These are phyloP conservation scores for Neodiprion fabricii DNA, from an alignment of 1,140 invertebrate genomes.

Conservation along the genomic window DNA sequence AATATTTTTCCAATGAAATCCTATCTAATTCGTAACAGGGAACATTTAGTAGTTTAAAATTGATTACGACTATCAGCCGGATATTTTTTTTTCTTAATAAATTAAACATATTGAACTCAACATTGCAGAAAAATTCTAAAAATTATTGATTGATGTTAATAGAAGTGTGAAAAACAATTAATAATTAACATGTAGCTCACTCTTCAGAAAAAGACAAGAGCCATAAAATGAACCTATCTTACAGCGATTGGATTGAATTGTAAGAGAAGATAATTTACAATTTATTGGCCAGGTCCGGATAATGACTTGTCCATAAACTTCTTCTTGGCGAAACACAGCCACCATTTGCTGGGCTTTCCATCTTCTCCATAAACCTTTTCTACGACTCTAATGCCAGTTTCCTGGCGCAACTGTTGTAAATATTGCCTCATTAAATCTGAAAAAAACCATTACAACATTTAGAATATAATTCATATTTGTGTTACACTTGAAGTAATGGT, in stretches of 20 bases:
- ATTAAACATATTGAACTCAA: no score
- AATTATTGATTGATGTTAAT: no score
- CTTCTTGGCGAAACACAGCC: constrained; percentile 98
- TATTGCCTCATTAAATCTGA: constrained; percentile 92
- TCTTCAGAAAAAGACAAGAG: no score
- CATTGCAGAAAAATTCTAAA: no score
- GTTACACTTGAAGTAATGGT: background rate
- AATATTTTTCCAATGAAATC: no score
- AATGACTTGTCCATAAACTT: constrained; percentile 99
- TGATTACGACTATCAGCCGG: no score
- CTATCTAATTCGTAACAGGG: no score
- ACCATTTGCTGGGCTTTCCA: constrained; percentile 98
- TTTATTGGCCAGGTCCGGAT: constrained; percentile 78
- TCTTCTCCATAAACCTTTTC: constrained; percentile 83
- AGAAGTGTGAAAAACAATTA: no score
- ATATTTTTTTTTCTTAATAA: no score
- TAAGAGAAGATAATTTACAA: background rate
- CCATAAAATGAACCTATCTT: no score
- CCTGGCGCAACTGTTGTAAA: constrained; percentile 93
- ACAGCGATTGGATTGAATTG: background rate
- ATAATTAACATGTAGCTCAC: no score
- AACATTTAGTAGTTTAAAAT: no score
- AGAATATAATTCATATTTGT: constrained; percentile 14
- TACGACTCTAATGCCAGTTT: constrained; percentile 88
- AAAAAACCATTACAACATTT: constrained; percentile 42